These are phyloP conservation scores for Lasioglossum oenotherae DNA, from an alignment of 2,888 invertebrate genomes.

Conservation along the genomic window DNA sequence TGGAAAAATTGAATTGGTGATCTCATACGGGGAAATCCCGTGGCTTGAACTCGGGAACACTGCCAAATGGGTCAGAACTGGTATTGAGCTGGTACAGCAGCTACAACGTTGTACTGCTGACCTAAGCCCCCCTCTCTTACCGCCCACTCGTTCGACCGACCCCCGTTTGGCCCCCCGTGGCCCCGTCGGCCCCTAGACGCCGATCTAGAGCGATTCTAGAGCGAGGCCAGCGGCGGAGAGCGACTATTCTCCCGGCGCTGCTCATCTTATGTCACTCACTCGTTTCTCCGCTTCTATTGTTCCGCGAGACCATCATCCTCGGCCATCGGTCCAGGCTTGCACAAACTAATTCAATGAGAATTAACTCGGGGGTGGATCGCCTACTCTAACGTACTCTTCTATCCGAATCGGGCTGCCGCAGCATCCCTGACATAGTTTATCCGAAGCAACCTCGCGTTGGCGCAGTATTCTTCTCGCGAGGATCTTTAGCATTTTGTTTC, in stretches of 20 bases:
- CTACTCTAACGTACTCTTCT: neutral
- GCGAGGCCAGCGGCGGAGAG: conserved; percentile 51
- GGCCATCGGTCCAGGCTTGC: conserved; percentile 1
- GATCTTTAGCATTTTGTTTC: neutral
- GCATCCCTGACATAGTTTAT: neutral
- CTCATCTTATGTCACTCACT: conserved; percentile 47
- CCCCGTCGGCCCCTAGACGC: conserved; percentile 40
- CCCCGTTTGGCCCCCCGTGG: neutral
- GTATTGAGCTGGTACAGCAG: conserved; percentile 68
- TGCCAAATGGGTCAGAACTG: conserved; percentile 83
- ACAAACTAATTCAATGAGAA: conserved; percentile 25
- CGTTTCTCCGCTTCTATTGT: conserved; percentile 32
- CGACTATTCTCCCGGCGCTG: conserved; percentile 50
- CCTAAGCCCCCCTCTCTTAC: conserved; percentile 43
- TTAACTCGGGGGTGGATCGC: neutral
- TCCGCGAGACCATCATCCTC: conserved; percentile 16
- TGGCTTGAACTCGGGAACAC: conserved; percentile 74
- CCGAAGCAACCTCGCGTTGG: neutral
- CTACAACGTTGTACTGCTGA: conserved; percentile 58
- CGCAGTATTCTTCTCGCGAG: neutral
- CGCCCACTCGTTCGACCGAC: neutral
- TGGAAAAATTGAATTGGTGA: conserved; percentile 52
- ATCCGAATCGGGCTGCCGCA: neutral
- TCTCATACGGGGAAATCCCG: conserved; percentile 58
- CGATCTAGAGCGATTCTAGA: conserved; percentile 66